Evolutionary conservation across 2,797 vertebrate species (phyloP).

Genomic region (Notamacropus eugenii): DNA sequence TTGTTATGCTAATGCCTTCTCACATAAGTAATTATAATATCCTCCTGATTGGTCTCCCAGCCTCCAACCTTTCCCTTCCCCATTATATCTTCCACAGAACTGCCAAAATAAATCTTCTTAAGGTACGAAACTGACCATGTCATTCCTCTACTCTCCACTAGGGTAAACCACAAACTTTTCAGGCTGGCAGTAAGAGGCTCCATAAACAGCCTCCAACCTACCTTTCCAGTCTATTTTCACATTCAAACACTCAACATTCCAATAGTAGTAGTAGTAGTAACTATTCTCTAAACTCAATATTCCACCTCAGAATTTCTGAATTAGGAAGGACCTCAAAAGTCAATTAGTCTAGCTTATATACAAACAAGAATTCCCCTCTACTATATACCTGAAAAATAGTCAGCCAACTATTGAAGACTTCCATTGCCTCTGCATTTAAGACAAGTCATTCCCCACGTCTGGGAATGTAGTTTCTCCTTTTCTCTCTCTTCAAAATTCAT

Average conservation of each 20-base stretch:
- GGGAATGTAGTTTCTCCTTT: no score
- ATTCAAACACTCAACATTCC: background rate
- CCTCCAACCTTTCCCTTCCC: background rate
- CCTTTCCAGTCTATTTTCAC: background rate
- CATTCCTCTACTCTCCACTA: background rate
- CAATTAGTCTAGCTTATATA: no score
- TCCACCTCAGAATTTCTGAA: background rate
- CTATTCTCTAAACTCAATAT: background rate
- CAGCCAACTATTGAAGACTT: no score
- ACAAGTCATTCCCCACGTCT: no score
- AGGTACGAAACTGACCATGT: background rate
- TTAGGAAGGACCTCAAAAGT: no score
- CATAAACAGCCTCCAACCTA: background rate
- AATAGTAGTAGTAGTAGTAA: background rate
- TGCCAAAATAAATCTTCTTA: background rate
- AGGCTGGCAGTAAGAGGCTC: background rate
- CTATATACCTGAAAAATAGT: no score
- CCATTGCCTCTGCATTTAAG: no score
- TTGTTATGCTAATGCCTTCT: background rate
- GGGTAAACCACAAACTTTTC: background rate
- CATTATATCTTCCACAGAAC: background rate
- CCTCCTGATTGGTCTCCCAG: background rate
- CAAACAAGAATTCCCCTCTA: no score
- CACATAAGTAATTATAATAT: background rate
- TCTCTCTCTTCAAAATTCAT: no score